These are phyloP conservation scores for Engraulis encrasicolus DNA, from an alignment of 2,113 vertebrate species.

Conservation along the genomic window DNA sequence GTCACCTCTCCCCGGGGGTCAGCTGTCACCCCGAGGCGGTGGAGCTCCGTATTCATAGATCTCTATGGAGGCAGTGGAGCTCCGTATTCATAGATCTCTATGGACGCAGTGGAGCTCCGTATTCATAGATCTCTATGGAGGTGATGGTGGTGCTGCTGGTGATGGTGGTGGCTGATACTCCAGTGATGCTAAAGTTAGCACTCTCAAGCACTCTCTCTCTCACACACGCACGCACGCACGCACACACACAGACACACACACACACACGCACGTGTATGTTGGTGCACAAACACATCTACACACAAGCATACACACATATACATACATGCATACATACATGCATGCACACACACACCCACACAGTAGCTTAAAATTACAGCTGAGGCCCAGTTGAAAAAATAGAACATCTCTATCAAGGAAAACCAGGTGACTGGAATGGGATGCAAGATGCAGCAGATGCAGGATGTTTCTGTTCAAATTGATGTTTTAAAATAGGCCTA, in stretches of 20 bases:
- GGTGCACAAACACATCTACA: neutral
- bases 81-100: neutral
- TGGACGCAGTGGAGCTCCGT: slow-evolving; percentile 22
- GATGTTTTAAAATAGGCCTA: no score
- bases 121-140: neutral
- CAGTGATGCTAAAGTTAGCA: neutral
- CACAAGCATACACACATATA: neutral
- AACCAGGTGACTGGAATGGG: no score
- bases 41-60: neutral
- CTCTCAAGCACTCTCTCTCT: slow-evolving; percentile 16
- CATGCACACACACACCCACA: neutral
- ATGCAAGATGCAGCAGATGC: no score
- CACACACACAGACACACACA: neutral
- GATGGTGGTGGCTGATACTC: neutral
- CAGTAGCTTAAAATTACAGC: neutral
- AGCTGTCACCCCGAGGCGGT: slow-evolving; percentile 43
- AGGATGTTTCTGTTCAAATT: no score
- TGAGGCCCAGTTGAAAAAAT: neutral
- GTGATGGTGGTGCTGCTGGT: no score
- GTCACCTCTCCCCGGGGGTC: slow-evolving; percentile 46
- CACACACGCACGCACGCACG: neutral
- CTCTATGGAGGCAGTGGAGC: slow-evolving; percentile 26
- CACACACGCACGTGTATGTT: no score
- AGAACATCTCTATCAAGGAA: neutral
- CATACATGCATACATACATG: neutral